These are phyloP conservation scores for Rhinatrema bivittatum DNA, from an alignment of 2,797 vertebrate genomes.

Conservation along the genomic window DNA sequence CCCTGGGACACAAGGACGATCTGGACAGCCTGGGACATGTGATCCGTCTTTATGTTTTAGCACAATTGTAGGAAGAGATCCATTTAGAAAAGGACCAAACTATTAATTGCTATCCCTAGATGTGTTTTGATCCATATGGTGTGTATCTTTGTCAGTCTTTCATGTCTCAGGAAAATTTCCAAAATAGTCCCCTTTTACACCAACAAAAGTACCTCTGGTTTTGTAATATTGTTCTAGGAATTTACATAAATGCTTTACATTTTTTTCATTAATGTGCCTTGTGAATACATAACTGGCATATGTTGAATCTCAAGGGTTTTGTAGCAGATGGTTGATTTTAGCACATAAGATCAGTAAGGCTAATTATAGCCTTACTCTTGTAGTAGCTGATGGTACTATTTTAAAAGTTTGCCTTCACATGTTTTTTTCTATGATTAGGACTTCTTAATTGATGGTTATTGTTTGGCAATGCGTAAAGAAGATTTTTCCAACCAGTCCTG, in stretches of 20 bases:
- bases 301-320: constrained; percentile 26
- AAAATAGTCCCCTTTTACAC: constrained; percentile 51
- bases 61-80: constrained; percentile 77
- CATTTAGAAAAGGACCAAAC: constrained; percentile 91
- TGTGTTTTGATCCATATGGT: constrained; percentile 38
- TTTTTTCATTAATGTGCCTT: constrained; percentile 4
- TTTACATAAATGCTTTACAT: constrained; percentile 23
- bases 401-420: no score
- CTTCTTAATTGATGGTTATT: no score
- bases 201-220: constrained; percentile 70
- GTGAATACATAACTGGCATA: constrained; percentile 9
- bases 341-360: constrained; percentile 14
- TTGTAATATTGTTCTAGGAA: constrained; percentile 25
- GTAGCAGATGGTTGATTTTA: constrained; percentile 19
- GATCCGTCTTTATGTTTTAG: constrained; percentile 87
- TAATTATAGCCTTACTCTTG: constrained; percentile 10
- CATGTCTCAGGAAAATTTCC: constrained; percentile 88
- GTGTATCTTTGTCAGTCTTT: constrained; percentile 54
- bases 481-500: no score
- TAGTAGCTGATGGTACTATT: constrained; percentile 12
- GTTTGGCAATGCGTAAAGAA: no score
- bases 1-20: constrained; percentile 71
- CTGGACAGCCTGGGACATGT: constrained; percentile 81
- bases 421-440: no score
- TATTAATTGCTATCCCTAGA: constrained; percentile 63